Conservation (phyloP, 2,797 vertebrate genomes). For the Leuciscus waleckii region DNA sequence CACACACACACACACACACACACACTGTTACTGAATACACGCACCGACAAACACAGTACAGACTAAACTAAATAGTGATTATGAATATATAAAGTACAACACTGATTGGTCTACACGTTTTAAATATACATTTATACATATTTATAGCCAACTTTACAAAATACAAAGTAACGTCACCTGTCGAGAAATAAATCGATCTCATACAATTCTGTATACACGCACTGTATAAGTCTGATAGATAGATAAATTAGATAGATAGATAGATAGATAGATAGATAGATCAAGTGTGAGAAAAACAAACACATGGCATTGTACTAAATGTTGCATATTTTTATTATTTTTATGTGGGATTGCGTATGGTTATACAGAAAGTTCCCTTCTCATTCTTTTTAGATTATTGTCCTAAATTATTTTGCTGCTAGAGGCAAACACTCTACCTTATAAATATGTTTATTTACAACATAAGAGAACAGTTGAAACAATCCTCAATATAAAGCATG, state of each 20-base stretch:
- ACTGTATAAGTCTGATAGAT: neutral
- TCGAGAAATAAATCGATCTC: neutral
- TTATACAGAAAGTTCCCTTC: neutral
- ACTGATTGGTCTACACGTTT: neutral
- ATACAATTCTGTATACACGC: neutral
- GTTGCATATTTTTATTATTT: neutral
- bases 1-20: neutral
- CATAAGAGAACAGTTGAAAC: neutral
- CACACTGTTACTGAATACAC: neutral
- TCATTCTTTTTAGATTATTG: neutral
- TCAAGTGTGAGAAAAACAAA: neutral
- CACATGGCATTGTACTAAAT: neutral
- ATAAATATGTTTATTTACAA: conserved; percentile 45
- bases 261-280: neutral
- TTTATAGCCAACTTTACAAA: neutral
- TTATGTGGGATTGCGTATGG: neutral
- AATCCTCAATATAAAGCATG: neutral
- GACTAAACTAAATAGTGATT: neutral
- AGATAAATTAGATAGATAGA: too few relatives aligned
- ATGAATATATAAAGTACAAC: neutral
- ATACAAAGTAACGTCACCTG: neutral
- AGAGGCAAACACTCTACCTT: neutral
- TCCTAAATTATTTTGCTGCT: neutral
- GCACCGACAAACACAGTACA: neutral
- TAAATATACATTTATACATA: neutral